A percentile compares a stretch with the other conserved stretches of the same genome.
Conservation (phyloP, 2,797 vertebrate species). For the Aphelocoma californica region DNA sequence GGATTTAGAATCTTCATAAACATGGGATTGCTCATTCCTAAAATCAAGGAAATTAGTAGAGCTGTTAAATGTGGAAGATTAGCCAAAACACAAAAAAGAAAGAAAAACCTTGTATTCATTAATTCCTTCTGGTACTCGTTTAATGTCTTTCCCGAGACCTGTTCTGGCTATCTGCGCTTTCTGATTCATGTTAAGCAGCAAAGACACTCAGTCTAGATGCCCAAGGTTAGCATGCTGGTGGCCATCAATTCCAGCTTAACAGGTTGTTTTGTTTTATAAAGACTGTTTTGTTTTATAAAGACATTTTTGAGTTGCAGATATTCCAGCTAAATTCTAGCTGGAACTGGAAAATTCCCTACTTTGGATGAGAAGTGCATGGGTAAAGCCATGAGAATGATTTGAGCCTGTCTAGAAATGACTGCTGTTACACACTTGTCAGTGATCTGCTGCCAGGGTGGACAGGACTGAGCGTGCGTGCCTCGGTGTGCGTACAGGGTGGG, state of each 20-base stretch:
- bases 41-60: conserved; percentile 25
- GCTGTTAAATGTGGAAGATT: conserved; percentile 39
- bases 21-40: not conserved
- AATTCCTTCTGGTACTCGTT: conserved; percentile 1
- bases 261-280: not conserved
- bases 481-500: not conserved
- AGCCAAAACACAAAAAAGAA: conserved; percentile 35
- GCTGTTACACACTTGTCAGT: not conserved
- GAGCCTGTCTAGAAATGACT: not conserved
- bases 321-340: not conserved
- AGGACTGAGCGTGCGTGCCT: not conserved
- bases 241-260: not conserved
- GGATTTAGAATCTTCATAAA: conserved; percentile 49
- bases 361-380: not conserved
- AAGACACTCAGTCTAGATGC: conserved; percentile 13
- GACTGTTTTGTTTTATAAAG: not conserved
- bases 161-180: not conserved
- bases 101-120: not conserved
- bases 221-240: conserved; percentile 1
- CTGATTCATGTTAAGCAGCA: conserved; percentile 36
- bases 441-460: not conserved
- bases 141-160: conserved; percentile 39
- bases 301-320: not conserved
- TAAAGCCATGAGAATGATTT: not conserved
- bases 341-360: not conserved